Percentiles rank a stretch among this genome's conserved stretches.
Conservation (phyloP, 2,113 vertebrate genomes). For the Rhinogobius similis region DNA sequence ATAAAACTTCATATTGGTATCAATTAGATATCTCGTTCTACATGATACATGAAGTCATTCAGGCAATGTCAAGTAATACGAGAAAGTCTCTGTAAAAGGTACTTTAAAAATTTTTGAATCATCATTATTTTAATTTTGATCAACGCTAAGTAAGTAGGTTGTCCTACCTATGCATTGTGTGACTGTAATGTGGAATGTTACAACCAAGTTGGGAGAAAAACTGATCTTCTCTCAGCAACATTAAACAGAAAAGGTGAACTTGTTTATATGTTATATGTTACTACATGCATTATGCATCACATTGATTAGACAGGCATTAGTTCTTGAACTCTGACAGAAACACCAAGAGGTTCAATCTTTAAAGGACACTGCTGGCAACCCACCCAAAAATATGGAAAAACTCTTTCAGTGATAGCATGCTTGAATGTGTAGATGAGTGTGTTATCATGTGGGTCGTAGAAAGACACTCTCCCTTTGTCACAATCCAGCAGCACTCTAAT, state of each 20-base stretch:
- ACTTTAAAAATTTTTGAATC: no score
- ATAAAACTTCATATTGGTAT: no score
- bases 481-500: slow-evolving; percentile 70
- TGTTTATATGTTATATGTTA: no score
- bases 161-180: background rate
- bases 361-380: slow-evolving; percentile 66
- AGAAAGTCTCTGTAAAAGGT: background rate
- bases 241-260: no score
- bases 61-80: background rate
- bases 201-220: no score
- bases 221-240: no score
- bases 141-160: background rate
- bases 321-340: slow-evolving; percentile 33
- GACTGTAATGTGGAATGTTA: no score
- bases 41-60: no score
- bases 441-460: slow-evolving; percentile 50
- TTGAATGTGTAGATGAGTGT: slow-evolving; percentile 72
- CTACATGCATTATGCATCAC: no score
- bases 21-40: no score
- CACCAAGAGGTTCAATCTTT: slow-evolving; percentile 46
- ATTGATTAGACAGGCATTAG: background rate
- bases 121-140: no score
- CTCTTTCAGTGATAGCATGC: slow-evolving; percentile 56
- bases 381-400: slow-evolving; percentile 75
- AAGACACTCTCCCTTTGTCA: slow-evolving; percentile 62